Evolutionary conservation across 2,888 invertebrate species (phyloP), one percentile per base, ranked within the genome.

Genomic region (Barypeithes pellucidus): DNA sequence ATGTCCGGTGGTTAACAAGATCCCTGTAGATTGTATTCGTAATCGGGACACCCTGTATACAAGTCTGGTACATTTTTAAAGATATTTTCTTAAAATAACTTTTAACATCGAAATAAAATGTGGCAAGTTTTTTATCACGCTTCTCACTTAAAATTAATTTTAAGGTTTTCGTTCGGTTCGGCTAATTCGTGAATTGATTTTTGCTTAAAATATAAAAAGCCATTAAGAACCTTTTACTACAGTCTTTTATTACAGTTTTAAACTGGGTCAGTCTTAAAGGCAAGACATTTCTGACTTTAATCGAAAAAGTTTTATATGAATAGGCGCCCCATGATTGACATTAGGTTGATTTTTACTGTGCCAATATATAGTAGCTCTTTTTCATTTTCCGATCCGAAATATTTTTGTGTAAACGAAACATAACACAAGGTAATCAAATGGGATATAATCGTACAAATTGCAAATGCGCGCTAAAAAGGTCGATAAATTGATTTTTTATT

Each of bases 301-400:
- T 50, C 12, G 50, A 50, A 50, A 50, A 50, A 50, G 22, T 50
- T 50, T 50, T n/a, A 24, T 22, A 50, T 50, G 24, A 50, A 50
- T 24, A 50, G 20, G 20, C 14, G 9, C 11, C 2, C 2, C 16
- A 8, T 47, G 47, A 47, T 47, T 14, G 20, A 47, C 47, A 20
- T 47, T 47, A 16, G 16, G 12, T 47, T 20, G 47, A 20, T 47
- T 47, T 47, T 47, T 39, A 39, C 39, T 39, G 3, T 39, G 39
- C 12, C 39, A n/a, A n/a, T n/a, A 39, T 24, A 24, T 5, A 29
- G 29, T 2, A 29, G 29, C 29, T 39, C 39, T 45, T 16, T 45
- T 18, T 45, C 7, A 7, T 45, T 45, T 45, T 45, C 14, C n/a
- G 18, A 45, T 45, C 2, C 16, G n/a, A n/a, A n/a, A n/a, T n/a